Conservation (phyloP, 2,113 vertebrate species). For the Petrocephalus zakoni region DNA sequence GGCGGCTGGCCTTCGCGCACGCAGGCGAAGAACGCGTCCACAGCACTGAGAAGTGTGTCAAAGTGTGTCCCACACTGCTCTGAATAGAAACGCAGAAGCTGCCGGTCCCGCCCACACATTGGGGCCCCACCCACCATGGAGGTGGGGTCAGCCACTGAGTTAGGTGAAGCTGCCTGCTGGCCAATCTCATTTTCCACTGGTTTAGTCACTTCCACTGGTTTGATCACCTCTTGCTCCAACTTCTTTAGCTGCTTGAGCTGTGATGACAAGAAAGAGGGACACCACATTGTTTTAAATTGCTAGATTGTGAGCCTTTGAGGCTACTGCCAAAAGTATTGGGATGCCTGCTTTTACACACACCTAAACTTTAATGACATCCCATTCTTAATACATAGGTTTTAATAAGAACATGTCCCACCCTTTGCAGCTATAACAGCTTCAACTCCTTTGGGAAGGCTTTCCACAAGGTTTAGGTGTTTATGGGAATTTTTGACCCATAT, state of each 20-base stretch:
- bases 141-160: neutral
- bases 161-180: conserved; percentile 68
- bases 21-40: conserved; percentile 85
- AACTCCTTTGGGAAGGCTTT: too few relatives aligned
- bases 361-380: too few relatives aligned
- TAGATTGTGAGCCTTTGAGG: neutral
- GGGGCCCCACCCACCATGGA: conserved; percentile 35
- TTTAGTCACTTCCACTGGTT: conserved; percentile 85
- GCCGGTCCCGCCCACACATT: conserved; percentile 67
- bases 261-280: conserved; percentile 16
- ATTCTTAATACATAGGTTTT: too few relatives aligned
- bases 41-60: conserved; percentile 81
- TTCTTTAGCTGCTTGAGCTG: conserved; percentile 91
- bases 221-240: conserved; percentile 88
- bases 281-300: neutral
- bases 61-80: conserved; percentile 91
- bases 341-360: too few relatives aligned
- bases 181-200: conserved; percentile 90
- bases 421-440: too few relatives aligned
- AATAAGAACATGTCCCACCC: too few relatives aligned
- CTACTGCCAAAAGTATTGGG: too few relatives aligned
- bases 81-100: conserved; percentile 81
- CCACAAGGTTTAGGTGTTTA: too few relatives aligned
- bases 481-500: too few relatives aligned
- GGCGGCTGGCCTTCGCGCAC: conserved; percentile 82